These are phyloP conservation scores for Malurus melanocephalus DNA, from an alignment of 2,113 vertebrate species.

Conservation along the genomic window DNA sequence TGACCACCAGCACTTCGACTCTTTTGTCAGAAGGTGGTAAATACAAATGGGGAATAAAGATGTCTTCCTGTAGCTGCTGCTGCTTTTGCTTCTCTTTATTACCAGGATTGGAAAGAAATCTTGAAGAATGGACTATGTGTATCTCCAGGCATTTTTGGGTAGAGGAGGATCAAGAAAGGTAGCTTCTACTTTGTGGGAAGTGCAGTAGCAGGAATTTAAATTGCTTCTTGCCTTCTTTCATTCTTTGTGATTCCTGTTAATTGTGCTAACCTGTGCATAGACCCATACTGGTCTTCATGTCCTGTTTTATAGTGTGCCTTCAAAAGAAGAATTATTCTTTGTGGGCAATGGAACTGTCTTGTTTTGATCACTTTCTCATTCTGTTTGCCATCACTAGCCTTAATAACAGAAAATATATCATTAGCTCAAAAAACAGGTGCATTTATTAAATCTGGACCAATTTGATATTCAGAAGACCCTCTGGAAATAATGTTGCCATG, in stretches of 20 bases:
- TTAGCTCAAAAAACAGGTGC: neutral
- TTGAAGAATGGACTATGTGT: neutral
- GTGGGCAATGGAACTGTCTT: neutral
- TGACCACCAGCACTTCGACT: neutral
- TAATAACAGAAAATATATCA: neutral
- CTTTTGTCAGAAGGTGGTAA: neutral
- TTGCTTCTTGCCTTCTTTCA: neutral
- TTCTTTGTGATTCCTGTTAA: neutral
- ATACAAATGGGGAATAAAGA: neutral
- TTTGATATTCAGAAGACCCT: neutral
- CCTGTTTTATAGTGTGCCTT: neutral
- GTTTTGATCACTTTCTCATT: neutral
- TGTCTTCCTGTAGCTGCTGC: neutral
- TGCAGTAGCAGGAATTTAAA: neutral
- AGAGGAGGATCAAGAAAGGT: neutral
- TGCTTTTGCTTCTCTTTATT: neutral
- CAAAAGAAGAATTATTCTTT: neutral
- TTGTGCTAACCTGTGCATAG: neutral
- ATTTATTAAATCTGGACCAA: neutral
- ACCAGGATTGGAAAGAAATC: neutral
- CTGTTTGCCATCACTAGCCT: neutral
- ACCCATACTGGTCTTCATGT: neutral
- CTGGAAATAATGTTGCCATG: neutral
- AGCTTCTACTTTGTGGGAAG: neutral
- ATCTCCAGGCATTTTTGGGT: fast-evolving